Conservation (phyloP, 2,113 vertebrate species). For the Trinectes maculatus region DNA sequence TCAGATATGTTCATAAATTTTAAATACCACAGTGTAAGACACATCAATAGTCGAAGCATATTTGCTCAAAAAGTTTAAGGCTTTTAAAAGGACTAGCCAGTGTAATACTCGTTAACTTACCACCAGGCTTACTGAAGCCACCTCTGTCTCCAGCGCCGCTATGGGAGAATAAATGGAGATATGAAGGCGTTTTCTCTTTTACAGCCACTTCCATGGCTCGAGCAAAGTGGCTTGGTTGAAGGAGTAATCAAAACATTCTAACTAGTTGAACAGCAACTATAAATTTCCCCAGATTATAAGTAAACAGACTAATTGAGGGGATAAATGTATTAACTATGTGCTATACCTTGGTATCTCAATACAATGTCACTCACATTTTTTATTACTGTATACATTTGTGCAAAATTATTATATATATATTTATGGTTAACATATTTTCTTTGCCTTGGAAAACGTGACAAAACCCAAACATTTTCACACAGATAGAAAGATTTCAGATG, state of each 20-base stretch:
- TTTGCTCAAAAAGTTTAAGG: slow-evolving; percentile 80
- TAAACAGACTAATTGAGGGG: slow-evolving; percentile 53
- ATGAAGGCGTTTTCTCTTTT: slow-evolving; percentile 99
- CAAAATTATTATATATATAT: slow-evolving; percentile 26
- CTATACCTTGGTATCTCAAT: slow-evolving; percentile 50
- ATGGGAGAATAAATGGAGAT: slow-evolving; percentile 99
- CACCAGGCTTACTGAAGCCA: slow-evolving; percentile 99
- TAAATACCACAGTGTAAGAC: slow-evolving; percentile 73
- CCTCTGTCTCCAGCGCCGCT: slow-evolving; percentile 99
- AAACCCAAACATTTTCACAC: slow-evolving; percentile 58
- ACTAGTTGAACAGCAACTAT: slow-evolving; percentile 81
- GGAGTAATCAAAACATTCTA: slow-evolving; percentile 91
- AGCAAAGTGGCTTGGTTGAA: slow-evolving; percentile 90
- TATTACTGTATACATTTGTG: slow-evolving; percentile 54
- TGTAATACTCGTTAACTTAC: slow-evolving; percentile 99
- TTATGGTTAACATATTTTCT: slow-evolving; percentile 52
- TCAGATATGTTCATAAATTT: slow-evolving; percentile 55
- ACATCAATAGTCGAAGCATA: slow-evolving; percentile 73
- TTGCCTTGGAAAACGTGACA: slow-evolving; percentile 43
- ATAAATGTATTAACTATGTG: slow-evolving; percentile 40
- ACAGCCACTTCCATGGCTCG: slow-evolving; percentile 97
- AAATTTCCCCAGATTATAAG: slow-evolving; percentile 57
- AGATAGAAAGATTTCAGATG: slow-evolving; percentile 69
- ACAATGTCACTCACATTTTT: slow-evolving; percentile 72
- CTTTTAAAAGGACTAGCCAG: slow-evolving; percentile 90